These are phyloP conservation scores for Sebastes umbrosus DNA, from an alignment of 2,797 vertebrate genomes.

Conservation along the genomic window DNA sequence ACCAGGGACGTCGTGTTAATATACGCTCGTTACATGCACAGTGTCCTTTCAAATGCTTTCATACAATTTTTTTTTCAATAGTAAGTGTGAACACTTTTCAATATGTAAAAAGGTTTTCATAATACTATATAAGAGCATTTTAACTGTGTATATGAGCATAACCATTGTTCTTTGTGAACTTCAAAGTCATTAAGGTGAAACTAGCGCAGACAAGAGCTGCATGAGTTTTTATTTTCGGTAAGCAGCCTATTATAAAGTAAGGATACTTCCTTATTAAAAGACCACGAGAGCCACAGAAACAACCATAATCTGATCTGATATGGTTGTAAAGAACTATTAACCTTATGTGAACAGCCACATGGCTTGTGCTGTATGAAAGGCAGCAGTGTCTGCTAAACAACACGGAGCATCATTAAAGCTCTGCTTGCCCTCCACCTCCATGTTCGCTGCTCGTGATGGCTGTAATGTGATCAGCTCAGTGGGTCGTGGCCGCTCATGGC, in stretches of 20 bases:
- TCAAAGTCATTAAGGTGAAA: not conserved
- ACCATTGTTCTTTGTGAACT: not conserved
- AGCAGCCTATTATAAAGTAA: no score
- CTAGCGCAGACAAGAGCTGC: no score
- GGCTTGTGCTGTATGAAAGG: not conserved
- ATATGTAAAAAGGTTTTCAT: no score
- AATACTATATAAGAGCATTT: no score
- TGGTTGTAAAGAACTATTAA: not conserved
- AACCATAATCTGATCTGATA: not conserved
- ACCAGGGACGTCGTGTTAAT: no score
- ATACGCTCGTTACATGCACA: no score
- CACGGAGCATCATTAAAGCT: slow-evolving; percentile 1
- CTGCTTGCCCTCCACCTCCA: not conserved
- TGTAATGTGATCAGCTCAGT: not conserved
- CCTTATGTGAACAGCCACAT: not conserved
- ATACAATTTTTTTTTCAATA: no score
- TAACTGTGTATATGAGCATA: no score
- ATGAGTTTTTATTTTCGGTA: no score
- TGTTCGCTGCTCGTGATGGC: not conserved
- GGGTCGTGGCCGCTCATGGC: not conserved
- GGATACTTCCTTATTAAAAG: no score
- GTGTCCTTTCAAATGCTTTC: no score
- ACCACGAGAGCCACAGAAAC: not conserved
- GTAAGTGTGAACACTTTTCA: no score
- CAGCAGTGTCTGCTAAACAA: not conserved